Conservation (phyloP, 2,113 vertebrate species). For the Pavo muticus region DNA sequence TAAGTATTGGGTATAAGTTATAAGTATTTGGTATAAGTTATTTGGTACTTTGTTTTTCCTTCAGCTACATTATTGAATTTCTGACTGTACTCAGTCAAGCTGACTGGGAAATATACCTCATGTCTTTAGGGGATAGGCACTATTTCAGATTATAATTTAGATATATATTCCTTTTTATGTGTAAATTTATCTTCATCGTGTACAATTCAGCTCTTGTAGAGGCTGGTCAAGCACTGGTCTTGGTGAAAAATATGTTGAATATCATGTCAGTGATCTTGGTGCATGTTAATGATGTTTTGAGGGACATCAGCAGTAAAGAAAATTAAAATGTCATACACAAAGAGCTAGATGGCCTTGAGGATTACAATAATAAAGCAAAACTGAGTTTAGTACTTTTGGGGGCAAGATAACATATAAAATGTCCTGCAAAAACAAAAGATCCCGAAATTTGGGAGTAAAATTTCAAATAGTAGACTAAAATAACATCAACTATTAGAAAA, state of each 20-base stretch:
- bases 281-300: not conserved
- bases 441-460: not conserved
- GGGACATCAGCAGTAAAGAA: not conserved
- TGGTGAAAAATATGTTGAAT: not conserved
- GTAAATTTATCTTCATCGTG: not conserved
- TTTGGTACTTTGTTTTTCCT: not conserved
- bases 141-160: conserved; percentile 15
- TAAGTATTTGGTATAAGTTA: not conserved
- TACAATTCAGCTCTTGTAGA: not conserved
- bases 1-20: no score
- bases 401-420: not conserved
- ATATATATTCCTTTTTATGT: not conserved
- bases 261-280: not conserved
- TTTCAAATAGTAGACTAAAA: not conserved
- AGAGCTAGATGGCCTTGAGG: not conserved
- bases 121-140: not conserved
- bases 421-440: not conserved
- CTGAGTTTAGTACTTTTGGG: not conserved
- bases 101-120: not conserved
- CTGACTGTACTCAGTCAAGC: not conserved
- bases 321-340: not conserved
- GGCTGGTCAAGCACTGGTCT: not conserved
- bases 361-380: not conserved
- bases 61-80: not conserved
- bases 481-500: not conserved